phyloP scores from a whole-genome alignment of 2,888 invertebrate genomes.

The Cantharis rufa region DNA sequence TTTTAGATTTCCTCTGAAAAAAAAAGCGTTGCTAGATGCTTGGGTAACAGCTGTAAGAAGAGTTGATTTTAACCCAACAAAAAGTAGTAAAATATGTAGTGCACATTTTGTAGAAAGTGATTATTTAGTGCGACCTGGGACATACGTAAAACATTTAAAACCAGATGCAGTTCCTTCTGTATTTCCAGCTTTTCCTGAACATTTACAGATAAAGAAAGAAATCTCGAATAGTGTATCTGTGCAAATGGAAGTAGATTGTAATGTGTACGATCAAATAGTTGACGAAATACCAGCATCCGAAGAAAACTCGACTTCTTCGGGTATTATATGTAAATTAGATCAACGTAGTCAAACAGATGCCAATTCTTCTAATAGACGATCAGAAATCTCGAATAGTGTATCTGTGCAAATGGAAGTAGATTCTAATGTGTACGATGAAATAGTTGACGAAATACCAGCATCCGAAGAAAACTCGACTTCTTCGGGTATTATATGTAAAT shows the following conservation, averaged over 20 bases:
- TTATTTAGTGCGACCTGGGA: not conserved
- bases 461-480: not conserved
- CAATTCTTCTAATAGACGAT: too few species aligned
- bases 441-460: not conserved
- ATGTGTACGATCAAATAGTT: not conserved
- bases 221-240: not conserved
- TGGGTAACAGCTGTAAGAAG: not conserved
- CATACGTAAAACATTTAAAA: not conserved
- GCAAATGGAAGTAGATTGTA: not conserved
- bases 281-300: not conserved
- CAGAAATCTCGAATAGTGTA: not conserved
- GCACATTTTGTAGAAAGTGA: not conserved
- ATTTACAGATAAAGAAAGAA: not conserved
- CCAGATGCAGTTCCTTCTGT: not conserved
- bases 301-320: not conserved
- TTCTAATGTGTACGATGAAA: not conserved
- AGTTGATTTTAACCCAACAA: not conserved
- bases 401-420: not conserved
- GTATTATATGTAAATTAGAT: too few species aligned
- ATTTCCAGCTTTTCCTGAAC: not conserved
- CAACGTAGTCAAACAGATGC: too few species aligned
- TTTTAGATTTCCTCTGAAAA: not conserved
- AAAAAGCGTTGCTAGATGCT: not conserved
- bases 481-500: too few species aligned
- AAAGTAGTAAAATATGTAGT: not conserved